A percentile compares a stretch with the other conserved stretches of the same genome.
These are phyloP conservation scores for Mycteria americana DNA, from an alignment of 2,797 vertebrate species.

Conservation along the genomic window DNA sequence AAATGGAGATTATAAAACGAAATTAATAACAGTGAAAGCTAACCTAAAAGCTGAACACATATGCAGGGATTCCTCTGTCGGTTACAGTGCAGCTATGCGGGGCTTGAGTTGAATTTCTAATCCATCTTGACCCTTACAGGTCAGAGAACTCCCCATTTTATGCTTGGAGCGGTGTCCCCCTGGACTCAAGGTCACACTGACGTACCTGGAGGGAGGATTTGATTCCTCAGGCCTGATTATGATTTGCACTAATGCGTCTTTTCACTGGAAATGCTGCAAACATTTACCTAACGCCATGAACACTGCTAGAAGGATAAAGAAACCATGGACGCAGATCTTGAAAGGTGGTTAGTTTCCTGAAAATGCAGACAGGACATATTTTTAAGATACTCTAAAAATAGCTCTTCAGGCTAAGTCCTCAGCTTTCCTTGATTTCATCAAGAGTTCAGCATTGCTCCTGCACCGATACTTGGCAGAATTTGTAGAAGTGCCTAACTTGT, in stretches of 20 bases:
- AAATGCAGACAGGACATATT: neutral
- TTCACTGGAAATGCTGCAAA: neutral
- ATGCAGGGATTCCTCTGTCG: neutral
- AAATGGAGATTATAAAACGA: conserved; percentile 56
- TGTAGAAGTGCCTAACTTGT: neutral
- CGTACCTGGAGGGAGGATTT: neutral
- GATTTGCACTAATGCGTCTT: neutral
- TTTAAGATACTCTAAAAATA: neutral
- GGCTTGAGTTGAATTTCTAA: conserved; percentile 11
- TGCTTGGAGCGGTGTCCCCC: neutral
- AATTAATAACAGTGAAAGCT: conserved; percentile 41
- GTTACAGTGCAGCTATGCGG: neutral
- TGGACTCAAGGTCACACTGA: neutral
- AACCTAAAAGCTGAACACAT: neutral
- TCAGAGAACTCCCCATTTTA: neutral
- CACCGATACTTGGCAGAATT: neutral
- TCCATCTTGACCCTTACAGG: neutral
- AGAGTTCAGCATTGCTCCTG: neutral
- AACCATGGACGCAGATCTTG: neutral
- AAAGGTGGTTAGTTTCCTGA: neutral
- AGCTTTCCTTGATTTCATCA: neutral
- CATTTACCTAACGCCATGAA: neutral
- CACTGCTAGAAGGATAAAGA: neutral
- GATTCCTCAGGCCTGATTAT: neutral
- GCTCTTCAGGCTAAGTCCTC: neutral